These are phyloP conservation scores for Oopsacas minuta DNA, from an alignment of 37 sponge, comb jelly and placozoan genomes.

Conservation along the genomic window DNA sequence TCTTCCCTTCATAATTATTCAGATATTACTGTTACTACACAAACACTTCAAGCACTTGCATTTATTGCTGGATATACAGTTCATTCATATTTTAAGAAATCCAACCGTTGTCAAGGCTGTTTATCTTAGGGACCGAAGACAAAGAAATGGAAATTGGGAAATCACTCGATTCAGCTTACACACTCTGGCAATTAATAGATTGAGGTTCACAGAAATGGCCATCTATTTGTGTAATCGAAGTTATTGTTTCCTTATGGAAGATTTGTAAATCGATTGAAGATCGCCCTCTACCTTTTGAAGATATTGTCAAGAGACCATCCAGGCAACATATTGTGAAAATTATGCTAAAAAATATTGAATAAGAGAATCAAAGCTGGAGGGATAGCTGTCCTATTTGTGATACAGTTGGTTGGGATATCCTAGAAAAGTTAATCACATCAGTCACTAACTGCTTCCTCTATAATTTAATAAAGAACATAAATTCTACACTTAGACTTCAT, in stretches of 20 bases:
- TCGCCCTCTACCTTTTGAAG: neutral
- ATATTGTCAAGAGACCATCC: neutral
- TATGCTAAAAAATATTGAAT: neutral
- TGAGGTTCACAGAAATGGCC: neutral
- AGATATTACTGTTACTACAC: neutral
- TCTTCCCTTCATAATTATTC: neutral
- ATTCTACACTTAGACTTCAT: neutral
- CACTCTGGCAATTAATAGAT: neutral
- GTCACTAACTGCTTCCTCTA: neutral
- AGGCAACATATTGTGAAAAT: neutral
- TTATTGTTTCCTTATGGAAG: neutral
- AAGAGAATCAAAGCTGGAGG: neutral
- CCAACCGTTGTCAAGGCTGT: neutral
- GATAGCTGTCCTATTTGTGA: neutral
- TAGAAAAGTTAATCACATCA: neutral
- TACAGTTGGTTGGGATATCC: neutral
- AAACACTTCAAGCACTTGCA: neutral
- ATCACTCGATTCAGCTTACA: neutral
- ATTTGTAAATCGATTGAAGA: neutral
- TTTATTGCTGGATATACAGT: conserved; percentile 1
- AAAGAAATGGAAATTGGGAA: conserved; percentile 12
- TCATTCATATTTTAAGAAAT: neutral
- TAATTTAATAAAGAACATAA: neutral
- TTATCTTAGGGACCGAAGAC: neutral
- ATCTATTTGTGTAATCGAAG: neutral